Percentiles rank a stretch among this genome's conserved stretches.
phyloP scores from a whole-genome alignment of 2,113 vertebrate genomes.

The Fregata magnificens region DNA sequence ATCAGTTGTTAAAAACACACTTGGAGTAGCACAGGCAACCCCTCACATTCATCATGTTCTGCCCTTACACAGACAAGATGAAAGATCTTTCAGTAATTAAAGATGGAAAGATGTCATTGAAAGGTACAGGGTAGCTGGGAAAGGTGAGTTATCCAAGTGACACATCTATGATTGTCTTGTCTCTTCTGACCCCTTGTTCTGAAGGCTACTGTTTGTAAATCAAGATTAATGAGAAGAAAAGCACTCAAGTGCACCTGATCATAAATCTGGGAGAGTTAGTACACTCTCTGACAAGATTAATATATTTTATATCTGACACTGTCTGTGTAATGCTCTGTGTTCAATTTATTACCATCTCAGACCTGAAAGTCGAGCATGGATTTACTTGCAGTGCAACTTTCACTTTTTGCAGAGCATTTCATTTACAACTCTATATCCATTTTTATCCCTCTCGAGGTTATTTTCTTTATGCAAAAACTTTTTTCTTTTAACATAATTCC shows the following conservation, averaged over 20 bases:
- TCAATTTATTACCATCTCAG: conserved; percentile 22
- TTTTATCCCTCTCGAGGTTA: not conserved
- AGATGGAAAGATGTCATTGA: conserved; percentile 50
- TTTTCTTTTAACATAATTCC: not conserved
- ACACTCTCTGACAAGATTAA: conserved; percentile 58
- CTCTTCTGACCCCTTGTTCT: conserved; percentile 24
- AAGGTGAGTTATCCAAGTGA: conserved; percentile 23
- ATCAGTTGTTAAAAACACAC: not conserved
- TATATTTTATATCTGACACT: conserved; percentile 50
- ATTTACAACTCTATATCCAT: not conserved
- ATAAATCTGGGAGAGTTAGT: conserved; percentile 65
- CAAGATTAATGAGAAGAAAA: conserved; percentile 68
- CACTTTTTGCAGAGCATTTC: not conserved
- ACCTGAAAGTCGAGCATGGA: not conserved
- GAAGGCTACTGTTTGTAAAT: conserved; percentile 67
- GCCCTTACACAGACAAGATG: conserved; percentile 22
- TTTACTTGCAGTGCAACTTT: not conserved
- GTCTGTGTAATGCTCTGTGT: not conserved
- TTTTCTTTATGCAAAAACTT: not conserved
- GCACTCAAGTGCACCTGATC: conserved; percentile 48
- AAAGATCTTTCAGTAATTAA: conserved; percentile 50
- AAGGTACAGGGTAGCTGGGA: not conserved
- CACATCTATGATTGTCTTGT: not conserved
- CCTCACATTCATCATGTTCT: conserved; percentile 24
- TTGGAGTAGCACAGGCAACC: not conserved